phyloP scores from a whole-genome alignment of 2,888 invertebrate genomes.

The Himalopsyche tibetana region DNA sequence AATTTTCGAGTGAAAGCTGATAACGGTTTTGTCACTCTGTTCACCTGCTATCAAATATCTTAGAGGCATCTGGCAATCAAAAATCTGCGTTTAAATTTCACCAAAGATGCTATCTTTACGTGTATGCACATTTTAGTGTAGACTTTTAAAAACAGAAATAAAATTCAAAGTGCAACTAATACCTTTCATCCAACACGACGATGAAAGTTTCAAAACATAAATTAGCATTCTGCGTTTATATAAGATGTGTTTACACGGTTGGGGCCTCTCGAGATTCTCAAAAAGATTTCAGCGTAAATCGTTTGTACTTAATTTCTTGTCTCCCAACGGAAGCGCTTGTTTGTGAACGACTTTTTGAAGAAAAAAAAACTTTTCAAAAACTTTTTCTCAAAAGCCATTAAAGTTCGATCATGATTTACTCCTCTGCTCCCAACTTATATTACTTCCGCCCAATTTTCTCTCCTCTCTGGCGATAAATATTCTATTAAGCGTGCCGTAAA shows the following conservation, averaged over 20 bases:
- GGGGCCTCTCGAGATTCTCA: neutral
- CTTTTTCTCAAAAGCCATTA: slow-evolving; percentile 56
- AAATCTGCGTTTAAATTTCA: too few species aligned
- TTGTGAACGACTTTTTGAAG: slow-evolving; percentile 58
- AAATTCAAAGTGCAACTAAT: too few species aligned
- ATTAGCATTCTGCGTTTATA: slow-evolving; percentile 12
- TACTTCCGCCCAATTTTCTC: slow-evolving; percentile 45
- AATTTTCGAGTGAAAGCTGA: too few species aligned
- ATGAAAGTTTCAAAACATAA: slow-evolving; percentile 14
- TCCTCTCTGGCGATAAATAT: slow-evolving; percentile 9
- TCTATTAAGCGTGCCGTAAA: slow-evolving; percentile 9
- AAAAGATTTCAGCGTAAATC: slow-evolving; percentile 26
- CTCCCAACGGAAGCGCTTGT: slow-evolving; percentile 53
- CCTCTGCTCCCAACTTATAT: slow-evolving; percentile 40
- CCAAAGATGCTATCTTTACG: too few species aligned
- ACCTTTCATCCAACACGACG: neutral
- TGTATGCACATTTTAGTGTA: too few species aligned
- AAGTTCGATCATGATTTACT: slow-evolving; percentile 62
- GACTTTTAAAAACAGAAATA: too few species aligned
- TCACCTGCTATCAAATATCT: too few species aligned
- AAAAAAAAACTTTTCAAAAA: slow-evolving; percentile 39
- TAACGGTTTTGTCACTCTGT: too few species aligned
- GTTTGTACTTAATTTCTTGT: slow-evolving; percentile 53
- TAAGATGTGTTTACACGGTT: slow-evolving; percentile 9
- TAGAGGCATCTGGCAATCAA: too few species aligned